Evolutionary conservation across 53 echinoderm and acorn worm species (phyloP).

Genomic region (Pentamera pediparva): DNA sequence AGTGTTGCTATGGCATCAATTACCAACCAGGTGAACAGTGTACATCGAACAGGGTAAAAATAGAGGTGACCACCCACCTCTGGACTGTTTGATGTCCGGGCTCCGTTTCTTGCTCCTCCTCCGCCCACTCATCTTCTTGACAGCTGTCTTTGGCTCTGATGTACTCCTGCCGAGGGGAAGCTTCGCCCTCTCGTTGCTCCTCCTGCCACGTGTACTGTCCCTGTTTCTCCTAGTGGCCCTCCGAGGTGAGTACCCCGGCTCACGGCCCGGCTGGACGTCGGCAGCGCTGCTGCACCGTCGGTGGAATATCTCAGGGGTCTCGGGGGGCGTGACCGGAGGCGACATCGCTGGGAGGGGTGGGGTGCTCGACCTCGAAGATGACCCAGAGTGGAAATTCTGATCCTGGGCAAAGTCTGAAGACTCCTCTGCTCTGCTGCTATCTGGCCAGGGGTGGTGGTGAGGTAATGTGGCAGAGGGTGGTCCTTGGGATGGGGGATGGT

Average conservation of each 20-base stretch:
- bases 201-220: constrained; percentile 34
- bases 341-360: constrained; percentile 79
- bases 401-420: constrained; percentile 40
- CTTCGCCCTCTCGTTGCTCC: constrained; percentile 11
- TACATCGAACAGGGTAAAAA: no score
- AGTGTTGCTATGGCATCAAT: no score
- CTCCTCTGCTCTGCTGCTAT: constrained; percentile 9
- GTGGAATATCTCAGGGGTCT: no score
- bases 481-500: not conserved
- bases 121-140: constrained; percentile 41
- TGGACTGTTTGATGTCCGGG: constrained; percentile 42
- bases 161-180: constrained; percentile 40
- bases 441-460: no score
- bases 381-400: constrained; percentile 52
- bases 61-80: no score
- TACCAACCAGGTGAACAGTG: no score
- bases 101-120: constrained; percentile 52
- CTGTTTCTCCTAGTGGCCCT: not conserved
- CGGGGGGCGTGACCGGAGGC: constrained; percentile 73
- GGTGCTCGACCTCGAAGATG: constrained; percentile 79
- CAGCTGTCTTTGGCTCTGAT: constrained; percentile 42
- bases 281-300: constrained; percentile 36
- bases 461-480: no score
- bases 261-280: not conserved
- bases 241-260: no score